phyloP scores from a whole-genome alignment of 2,888 invertebrate genomes.

The Yponomeuta sedellus region DNA sequence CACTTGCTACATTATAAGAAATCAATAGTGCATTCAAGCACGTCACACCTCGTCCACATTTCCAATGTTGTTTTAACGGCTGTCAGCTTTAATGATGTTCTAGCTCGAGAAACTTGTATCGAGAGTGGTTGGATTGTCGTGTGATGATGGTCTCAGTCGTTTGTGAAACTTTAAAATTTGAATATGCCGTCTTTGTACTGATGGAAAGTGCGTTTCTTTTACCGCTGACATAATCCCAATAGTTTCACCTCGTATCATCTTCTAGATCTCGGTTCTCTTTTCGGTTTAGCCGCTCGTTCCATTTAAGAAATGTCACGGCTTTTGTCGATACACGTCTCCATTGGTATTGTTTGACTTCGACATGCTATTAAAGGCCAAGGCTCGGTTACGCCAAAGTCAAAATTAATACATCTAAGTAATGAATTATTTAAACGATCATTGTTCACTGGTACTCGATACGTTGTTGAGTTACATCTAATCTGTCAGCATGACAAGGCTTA shows the following conservation, averaged over 20 bases:
- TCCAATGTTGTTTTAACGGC: slow-evolving; percentile 3
- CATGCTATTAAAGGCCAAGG: slow-evolving; percentile 21
- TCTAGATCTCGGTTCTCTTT: slow-evolving; percentile 31
- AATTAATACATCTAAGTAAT: slow-evolving; percentile 9
- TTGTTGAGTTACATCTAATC: not conserved
- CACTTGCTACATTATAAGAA: not conserved
- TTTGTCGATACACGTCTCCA: slow-evolving; percentile 22
- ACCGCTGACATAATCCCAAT: slow-evolving; percentile 48
- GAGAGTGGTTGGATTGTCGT: slow-evolving; percentile 8
- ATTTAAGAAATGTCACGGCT: slow-evolving; percentile 32
- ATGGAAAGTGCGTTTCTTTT: slow-evolving; percentile 52
- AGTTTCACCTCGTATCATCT: slow-evolving; percentile 43
- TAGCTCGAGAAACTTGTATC: not conserved
- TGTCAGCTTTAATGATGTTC: not conserved
- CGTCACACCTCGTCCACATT: not conserved
- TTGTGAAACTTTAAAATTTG: slow-evolving; percentile 32
- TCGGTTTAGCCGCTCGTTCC: slow-evolving; percentile 23
- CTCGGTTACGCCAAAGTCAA: slow-evolving; percentile 13
- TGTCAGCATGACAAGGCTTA: slow-evolving; percentile 22
- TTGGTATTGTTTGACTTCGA: slow-evolving; percentile 19
- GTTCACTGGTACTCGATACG: not conserved
- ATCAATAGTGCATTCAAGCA: not conserved
- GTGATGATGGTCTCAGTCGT: slow-evolving; percentile 21
- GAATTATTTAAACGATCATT: slow-evolving; percentile 9
- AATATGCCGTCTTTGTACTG: slow-evolving; percentile 24